phyloP scores from a whole-genome alignment of 2,113 vertebrate species.

The Clinocottus analis region DNA sequence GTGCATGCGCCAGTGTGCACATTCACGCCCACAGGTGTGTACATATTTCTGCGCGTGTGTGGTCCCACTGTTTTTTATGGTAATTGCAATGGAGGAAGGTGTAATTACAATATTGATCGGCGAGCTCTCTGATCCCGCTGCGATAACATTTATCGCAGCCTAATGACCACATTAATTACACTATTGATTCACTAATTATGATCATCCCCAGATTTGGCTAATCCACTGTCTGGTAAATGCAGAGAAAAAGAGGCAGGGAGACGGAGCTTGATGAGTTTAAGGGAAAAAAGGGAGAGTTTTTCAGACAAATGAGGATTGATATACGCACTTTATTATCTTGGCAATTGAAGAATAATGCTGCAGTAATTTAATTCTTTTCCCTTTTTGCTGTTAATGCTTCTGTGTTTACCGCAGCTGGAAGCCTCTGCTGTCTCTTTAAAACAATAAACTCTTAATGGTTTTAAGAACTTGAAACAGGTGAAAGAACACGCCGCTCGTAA shows the following conservation, averaged over 20 bases:
- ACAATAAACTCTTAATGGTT: constrained; percentile 7
- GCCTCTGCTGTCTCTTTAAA: constrained; percentile 9
- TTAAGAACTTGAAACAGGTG: constrained; percentile 14
- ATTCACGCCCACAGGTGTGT: constrained; percentile 1
- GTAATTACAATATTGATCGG: constrained; percentile 72
- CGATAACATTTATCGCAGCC: constrained; percentile 76
- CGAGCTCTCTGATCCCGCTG: constrained; percentile 58
- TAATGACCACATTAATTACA: constrained; percentile 79
- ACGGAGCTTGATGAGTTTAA: constrained; percentile 21
- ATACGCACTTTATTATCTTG: constrained; percentile 13
- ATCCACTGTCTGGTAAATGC: constrained; percentile 40
- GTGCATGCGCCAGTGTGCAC: not conserved
- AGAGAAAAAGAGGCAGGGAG: not conserved
- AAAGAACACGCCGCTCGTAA: constrained; percentile 7
- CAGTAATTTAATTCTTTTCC: constrained; percentile 22
- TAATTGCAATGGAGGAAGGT: constrained; percentile 42
- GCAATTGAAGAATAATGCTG: constrained; percentile 37
- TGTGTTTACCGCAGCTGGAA: constrained; percentile 15
- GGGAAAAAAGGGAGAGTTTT: constrained; percentile 17
- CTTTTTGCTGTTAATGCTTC: not conserved
- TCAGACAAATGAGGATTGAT: constrained; percentile 20
- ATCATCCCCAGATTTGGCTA: constrained; percentile 65
- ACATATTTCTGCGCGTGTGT: constrained; percentile 3
- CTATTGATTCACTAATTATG: constrained; percentile 77
- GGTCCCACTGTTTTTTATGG: constrained; percentile 48